Base-by-base conservation (phyloP, 2,797 vertebrate genomes). In the Cephalopachus bancanus region DNA sequence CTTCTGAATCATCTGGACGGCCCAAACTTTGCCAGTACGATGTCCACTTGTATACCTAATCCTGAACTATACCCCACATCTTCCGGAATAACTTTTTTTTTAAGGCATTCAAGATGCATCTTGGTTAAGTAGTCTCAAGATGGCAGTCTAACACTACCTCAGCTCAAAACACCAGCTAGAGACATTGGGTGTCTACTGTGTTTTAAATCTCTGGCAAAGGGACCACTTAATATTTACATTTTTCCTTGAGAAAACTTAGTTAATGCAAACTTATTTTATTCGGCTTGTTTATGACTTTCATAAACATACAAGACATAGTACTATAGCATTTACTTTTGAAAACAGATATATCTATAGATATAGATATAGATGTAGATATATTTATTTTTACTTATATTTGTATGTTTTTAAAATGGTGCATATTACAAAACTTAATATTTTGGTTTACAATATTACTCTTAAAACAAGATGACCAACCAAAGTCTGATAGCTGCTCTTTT, bases 71-170 rank as follows among this genome's bases (percentile, higher is more conserved):
- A 44, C 44, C 44, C 44, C 44, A 44, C 44, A 44, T 44, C 44
- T 44, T 44, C 44, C 44, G 5, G 44, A 5, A 44, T 5, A 44
- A 44, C 44, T 1, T 44, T 44, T 44, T 44, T 44, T 44, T 44
- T 44, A 33, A 65, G 24, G 37, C 1, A 49, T 89, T 72, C 19
- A 17, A 26, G 10, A 51, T 80, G 55, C 28, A 59, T 83, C 75
- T 65, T 96, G 44, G 10, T 79, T 89, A 67, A 89, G 55, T 24
- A 92, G 76, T 94, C 79, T 95, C 83, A 83, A 87, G 83, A 44
- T 83, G 92, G 78, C 79, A 96, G 83, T 71, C 80, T 79, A 86
- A 49, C 8, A 33, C 79, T 53, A 17, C 30, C 59, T 94, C 26
- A 79, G n/a, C 37, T 26, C 76, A 84, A 85, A 49, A 44, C 5